Evolutionary conservation across 2,113 vertebrate species (phyloP), one percentile per base, ranked within the genome.

Genomic region (Mungos mungo): DNA sequence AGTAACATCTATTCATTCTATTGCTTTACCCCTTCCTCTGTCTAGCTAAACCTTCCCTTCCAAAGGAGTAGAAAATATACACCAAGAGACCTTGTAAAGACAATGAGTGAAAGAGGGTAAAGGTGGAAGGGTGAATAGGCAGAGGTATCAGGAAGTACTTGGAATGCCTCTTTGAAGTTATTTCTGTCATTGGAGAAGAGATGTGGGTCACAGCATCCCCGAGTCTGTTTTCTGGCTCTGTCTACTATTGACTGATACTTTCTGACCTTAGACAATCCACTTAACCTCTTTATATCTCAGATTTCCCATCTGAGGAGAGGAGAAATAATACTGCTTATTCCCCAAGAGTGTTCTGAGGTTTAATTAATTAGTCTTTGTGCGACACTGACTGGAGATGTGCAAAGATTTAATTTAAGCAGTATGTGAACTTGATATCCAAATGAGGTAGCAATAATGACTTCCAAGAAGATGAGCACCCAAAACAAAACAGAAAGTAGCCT

Each of bases 301-400:
- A 91, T 97, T 98, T 96, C 97, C 82, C 52, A 88, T 90, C n/a
- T 76, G 77, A 97, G 71, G 63, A 97, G 65, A 97, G 69, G 80
- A 97, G 74, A 93, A 97, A 96, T 94, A 97, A 96, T 97, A 96
- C 88, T 86, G 77, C 68, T 72, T 90, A 38, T 96, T 93, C 52
- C 96, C 96, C 82, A 82, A 94, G 93, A 97, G 86, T 95, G n/a
- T 96, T 96, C 93, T 98, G 97, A 96, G 68, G 86, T 96, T 97
- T 97, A 97, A 96, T 98, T 98, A 98, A 98, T 98, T 97, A 97
- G 90, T 95, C 95, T 97, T 96, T 93, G 88, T 94, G 86, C 68
- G 89, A 72, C 85, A 93, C 79, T 96, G 90, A 88, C 95, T 97
- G 29, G 88, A 96, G 83, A 96, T 1, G 5, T 89, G 82, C 84